Percentiles rank a stretch among this genome's conserved stretches.
These are phyloP conservation scores for Apteryx owenii DNA, from an alignment of 2,113 vertebrate species.

Conservation along the genomic window DNA sequence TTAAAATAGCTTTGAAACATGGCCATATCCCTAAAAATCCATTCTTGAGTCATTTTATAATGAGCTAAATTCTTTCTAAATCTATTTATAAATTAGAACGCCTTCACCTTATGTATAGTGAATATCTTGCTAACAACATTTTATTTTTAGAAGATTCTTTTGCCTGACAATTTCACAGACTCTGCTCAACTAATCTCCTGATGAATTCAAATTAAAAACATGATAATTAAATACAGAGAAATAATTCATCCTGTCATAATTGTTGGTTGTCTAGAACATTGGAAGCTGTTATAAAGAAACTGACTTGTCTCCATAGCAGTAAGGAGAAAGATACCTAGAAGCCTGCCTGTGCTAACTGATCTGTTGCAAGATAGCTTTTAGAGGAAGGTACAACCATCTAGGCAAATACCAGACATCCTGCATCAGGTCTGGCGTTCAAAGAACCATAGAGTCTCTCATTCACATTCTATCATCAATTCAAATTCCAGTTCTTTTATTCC, in stretches of 20 bases:
- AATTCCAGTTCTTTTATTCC: background rate
- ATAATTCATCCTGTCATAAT: background rate
- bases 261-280: slow-evolving; percentile 8
- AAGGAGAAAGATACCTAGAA: background rate
- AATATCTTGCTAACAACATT: slow-evolving; percentile 26
- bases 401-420: background rate
- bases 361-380: background rate
- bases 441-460: background rate
- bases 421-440: background rate
- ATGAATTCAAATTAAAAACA: slow-evolving; percentile 69
- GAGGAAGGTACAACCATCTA: background rate
- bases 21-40: background rate
- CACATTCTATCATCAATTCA: background rate
- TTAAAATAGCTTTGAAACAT: background rate
- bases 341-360: background rate
- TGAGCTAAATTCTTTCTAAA: background rate
- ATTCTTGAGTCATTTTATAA: background rate
- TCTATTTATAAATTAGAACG: background rate
- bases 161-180: slow-evolving; percentile 58
- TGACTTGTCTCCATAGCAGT: background rate
- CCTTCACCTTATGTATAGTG: background rate
- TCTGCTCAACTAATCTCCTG: slow-evolving; percentile 46
- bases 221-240: slow-evolving; percentile 59
- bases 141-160: slow-evolving; percentile 72
- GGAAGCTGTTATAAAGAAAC: slow-evolving; percentile 10